Evolutionary conservation across 2,888 invertebrate species (phyloP).

Genomic region (Ernsta delagoae): DNA sequence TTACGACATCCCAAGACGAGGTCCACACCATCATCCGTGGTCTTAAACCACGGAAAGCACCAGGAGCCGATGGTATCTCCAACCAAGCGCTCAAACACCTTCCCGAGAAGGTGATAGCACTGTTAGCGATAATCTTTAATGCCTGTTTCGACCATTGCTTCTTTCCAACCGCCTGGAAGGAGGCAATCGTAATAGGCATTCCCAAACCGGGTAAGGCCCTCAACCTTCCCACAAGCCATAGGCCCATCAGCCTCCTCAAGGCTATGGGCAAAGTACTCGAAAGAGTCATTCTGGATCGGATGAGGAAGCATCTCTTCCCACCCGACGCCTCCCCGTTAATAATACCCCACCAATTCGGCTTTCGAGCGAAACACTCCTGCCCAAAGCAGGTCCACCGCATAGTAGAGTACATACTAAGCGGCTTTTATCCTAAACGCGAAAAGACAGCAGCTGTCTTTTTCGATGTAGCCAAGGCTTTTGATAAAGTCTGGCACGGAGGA

Average conservation of each 20-base stretch:
- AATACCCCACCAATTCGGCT: constrained; percentile 10
- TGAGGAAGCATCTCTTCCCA: constrained; percentile 22
- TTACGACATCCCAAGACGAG: not conserved
- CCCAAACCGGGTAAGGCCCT: constrained; percentile 22
- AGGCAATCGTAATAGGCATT: constrained; percentile 12
- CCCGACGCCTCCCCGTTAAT: not conserved
- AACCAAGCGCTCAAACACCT: constrained; percentile 20
- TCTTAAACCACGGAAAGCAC: constrained; percentile 14
- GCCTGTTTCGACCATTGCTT: constrained; percentile 6
- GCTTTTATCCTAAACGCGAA: constrained; percentile 4
- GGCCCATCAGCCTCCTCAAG: constrained; percentile 21
- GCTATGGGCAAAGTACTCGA: constrained; percentile 14
- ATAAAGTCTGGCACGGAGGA: constrained; percentile 7
- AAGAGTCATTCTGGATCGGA: not conserved
- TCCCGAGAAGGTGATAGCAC: constrained; percentile 1
- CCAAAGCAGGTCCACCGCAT: constrained; percentile 23
- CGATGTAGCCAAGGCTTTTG: constrained; percentile 16
- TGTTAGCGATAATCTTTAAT: not conserved
- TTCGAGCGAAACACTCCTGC: constrained; percentile 6
- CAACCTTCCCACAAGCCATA: constrained; percentile 6
- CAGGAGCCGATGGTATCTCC: constrained; percentile 20
- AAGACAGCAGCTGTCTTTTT: constrained; percentile 17
- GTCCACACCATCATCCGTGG: not conserved
- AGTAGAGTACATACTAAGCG: constrained; percentile 15
- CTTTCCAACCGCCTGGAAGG: constrained; percentile 21